Base-by-base conservation (phyloP, 64 coral and sea anemone genomes). In the Stylophora pistillata region DNA sequence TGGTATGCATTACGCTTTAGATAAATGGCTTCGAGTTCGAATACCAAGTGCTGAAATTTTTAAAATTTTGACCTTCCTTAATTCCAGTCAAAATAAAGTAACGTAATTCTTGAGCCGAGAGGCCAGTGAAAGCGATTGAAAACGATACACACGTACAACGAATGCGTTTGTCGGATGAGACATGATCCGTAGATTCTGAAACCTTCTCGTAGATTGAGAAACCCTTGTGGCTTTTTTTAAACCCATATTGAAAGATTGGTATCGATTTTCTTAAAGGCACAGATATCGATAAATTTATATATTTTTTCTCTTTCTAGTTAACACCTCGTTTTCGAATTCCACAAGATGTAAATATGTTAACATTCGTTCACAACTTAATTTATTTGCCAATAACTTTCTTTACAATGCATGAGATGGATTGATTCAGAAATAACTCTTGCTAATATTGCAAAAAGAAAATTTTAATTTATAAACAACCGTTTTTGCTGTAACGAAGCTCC, bases 381-480 rank as follows among this genome's bases (percentile, higher is more conserved):
- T 25, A 21, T 21, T n/a, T 28, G 23, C 4, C n/a, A n/a, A 68
- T 11, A n/a, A 68, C n/a, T 68, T 25, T n/a, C 25, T 4, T 25
- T 68, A 12, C 64, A 68, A 26, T 68, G 26, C 64, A 26, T 68
- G 20, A 82, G 30, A 21, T 0, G 28, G 32, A 30, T 79, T 79
- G 59, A 79, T 58, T 79, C 59, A 31, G 13, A 82, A 62, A 31
- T 64, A 1, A 64, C 27, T 82, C 30, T 20, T 15, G 61, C 29
- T 12, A 37, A 30, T 41, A 63, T 82, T 41, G 63, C 57, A 41
- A 68, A 21, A 82, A 82, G 29, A 82, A 63, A 16, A 4, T 82
- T 82, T 60, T n/a, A n/a, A n/a, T n/a, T n/a, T 64, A 47, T 82
- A 17, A 58, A 82, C 32, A 59, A 59, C 63, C 62, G 37, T 82